Base-by-base conservation (phyloP, 2,888 invertebrate species). In the Drosophila siamana region DNA sequence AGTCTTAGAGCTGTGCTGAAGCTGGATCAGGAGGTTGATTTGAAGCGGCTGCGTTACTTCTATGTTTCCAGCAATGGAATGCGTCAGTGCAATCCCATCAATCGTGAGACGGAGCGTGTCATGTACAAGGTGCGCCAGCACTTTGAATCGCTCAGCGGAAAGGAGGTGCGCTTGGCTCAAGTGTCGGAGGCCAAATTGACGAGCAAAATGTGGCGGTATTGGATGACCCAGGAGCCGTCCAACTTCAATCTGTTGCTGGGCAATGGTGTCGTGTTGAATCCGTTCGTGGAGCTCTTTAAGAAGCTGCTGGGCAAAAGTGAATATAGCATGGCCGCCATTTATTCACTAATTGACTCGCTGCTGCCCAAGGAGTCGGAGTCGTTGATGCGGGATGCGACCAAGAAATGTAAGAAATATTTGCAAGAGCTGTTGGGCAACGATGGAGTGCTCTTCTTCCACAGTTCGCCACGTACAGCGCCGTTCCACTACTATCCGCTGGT, bases 401-500 rank as follows among this genome's bases (percentile, higher is more conserved):
- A 91, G 19, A 93, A 93, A 36, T 93, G 96, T 68, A 93, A 92
- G 62, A 92, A 94, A 0, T 94, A 95, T 71, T 90, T 97, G 15
- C 74, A 93, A 94, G 94, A 94, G 19, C 93, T 95, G 65, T 92
- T 98, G 24, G 96, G 96, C 8, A 93, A 95, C 5, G 94, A 97
- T 90, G 98, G 97, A 0, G 95, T 98, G 4, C 92, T 98, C 4
- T 90, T 98, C 57, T 97, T 95, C 91, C 98, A 98, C 30, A 95
- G 96, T 5, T 95, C 95, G 66, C 97, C 98, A 0, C 93, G 94
- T 65, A 94, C 95, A 2, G 97, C 98, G 0, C 95, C 96, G 13
- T 96, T 96, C 91, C 98, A 98, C 93, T 95, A 96, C 91, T 94
- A 96, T 59, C 94, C 96, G 16, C 93, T 96, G 72, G 90, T 97